Base-by-base conservation (phyloP, 2,888 invertebrate species). In the Brachynemurus nebulosus region DNA sequence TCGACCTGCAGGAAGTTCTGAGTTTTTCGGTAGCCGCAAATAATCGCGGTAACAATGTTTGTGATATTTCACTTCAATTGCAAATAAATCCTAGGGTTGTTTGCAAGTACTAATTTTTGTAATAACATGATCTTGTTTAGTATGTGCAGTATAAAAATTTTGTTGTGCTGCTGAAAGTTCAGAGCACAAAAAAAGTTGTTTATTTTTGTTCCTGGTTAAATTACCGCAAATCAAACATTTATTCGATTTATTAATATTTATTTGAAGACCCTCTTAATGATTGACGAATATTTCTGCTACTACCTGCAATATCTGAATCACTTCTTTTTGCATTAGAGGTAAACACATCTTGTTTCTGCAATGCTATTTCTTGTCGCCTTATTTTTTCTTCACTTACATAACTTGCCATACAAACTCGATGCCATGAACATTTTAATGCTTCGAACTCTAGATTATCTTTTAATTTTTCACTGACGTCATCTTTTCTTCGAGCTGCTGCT, bases 1-100 rank as follows among this genome's bases (percentile, higher is more conserved):
- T 43, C 43, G 18, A 27, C 43, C 46, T 33, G 46, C 39, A 40
- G 46, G 44, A 39, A 2, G 40, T 36, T 33, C 23, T 2, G 36
- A 44, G 17, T 39, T 20, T 39, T 21, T 39, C 21, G 39, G 21
- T 9, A 8, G 39, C 9, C 21, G 39, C 11, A 39, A 21, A 39
- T 20, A 39, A 39, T 39, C 21, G 21, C 39, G 21, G 21, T 39
- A 39, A 39, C 19, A 39, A 2, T 19, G 23, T 12, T 39, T 39
- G 16, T 20, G 21, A 9, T 39, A 21, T 12, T 16, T 39, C 12
- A 39, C 21, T 21, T 39, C 39, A 12, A 19, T 39, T 5, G 39
- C 21, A 14, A 39, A 39, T 23, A 39, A 19, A 39, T 39, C 39
- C 11, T 1, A n/a, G n/a, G 39, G 39, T 6, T 21, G 14, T 23